Evolutionary conservation across 1,140 invertebrate genomes (phyloP).

Genomic region (Hetaerina americana): DNA sequence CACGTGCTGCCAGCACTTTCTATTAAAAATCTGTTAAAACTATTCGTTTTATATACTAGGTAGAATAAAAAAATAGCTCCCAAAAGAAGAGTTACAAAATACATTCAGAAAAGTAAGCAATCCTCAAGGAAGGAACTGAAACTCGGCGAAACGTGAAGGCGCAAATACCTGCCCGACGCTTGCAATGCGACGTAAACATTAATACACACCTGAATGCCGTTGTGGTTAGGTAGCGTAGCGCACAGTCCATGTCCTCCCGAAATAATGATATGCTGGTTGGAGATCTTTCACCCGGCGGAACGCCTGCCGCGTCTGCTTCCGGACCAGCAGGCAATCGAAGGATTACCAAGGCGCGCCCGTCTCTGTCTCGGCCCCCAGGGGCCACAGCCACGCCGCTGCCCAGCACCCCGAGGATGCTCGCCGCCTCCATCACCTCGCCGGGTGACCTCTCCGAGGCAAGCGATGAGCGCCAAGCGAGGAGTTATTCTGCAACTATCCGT

Average conservation of each 20-base stretch:
- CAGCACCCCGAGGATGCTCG: conserved; percentile 34
- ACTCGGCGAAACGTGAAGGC: too few species aligned
- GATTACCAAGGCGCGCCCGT: conserved; percentile 45
- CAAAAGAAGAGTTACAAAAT: too few species aligned
- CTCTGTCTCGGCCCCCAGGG: conserved; percentile 48
- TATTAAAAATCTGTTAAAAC: too few species aligned
- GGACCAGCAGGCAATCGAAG: conserved; percentile 37
- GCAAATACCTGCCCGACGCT: too few species aligned
- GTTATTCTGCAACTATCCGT: background rate
- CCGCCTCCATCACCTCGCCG: conserved; percentile 19
- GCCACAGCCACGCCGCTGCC: conserved; percentile 27
- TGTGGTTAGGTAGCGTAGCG: background rate
- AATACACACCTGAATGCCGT: background rate
- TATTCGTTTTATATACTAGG: too few species aligned
- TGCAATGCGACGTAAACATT: too few species aligned
- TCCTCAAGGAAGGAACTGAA: too few species aligned
- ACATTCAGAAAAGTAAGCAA: too few species aligned
- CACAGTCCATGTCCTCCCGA: background rate
- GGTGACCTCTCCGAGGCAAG: conserved; percentile 10
- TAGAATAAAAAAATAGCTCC: too few species aligned
- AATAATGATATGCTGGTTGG: background rate
- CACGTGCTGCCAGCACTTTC: too few species aligned
- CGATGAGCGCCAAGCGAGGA: background rate
- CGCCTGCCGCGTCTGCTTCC: background rate
- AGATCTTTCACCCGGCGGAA: background rate